Evolutionary conservation across 2,888 invertebrate species (phyloP).

Genomic region (Sphecodes monilicornis): DNA sequence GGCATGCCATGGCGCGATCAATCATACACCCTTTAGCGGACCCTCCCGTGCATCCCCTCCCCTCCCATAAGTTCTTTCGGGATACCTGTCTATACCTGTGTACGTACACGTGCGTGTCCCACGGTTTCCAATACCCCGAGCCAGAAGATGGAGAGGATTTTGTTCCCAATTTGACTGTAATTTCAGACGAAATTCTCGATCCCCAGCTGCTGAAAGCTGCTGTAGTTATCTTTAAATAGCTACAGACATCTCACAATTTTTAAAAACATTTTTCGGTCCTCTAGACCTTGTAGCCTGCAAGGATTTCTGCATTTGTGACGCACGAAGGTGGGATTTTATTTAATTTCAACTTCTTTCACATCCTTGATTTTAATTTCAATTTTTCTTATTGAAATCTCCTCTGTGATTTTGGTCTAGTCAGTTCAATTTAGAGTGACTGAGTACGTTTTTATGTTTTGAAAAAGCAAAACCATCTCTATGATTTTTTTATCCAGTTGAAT

Average conservation of each 20-base stretch:
- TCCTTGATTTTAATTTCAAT: too few relatives aligned
- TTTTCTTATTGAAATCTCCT: too few relatives aligned
- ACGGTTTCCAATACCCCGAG: slow-evolving; percentile 43
- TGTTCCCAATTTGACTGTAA: too few relatives aligned
- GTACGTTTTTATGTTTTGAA: too few relatives aligned
- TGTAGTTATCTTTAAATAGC: background rate
- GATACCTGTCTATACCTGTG: slow-evolving; percentile 67
- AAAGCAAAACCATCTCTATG: too few relatives aligned
- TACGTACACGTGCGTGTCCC: slow-evolving; percentile 20
- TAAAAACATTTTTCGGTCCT: background rate
- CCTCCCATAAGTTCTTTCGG: slow-evolving; percentile 53
- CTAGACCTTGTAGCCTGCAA: too few relatives aligned
- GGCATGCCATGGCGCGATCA: slow-evolving; percentile 83
- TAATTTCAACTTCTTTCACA: background rate
- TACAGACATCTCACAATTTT: background rate
- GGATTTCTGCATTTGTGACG: too few relatives aligned
- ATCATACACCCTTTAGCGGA: slow-evolving; percentile 81
- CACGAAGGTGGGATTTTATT: background rate
- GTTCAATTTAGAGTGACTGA: background rate
- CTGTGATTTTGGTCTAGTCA: background rate
- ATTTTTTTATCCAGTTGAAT: too few relatives aligned
- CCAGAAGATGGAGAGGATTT: slow-evolving; percentile 67
- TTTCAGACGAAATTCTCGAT: background rate
- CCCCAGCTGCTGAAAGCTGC: background rate
- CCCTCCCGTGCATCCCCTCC: slow-evolving; percentile 50